Evolutionary conservation across 92 coral and sea anemone species (phyloP), one percentile per base, ranked within the genome.

Genomic region (Zoanthus sociatus): DNA sequence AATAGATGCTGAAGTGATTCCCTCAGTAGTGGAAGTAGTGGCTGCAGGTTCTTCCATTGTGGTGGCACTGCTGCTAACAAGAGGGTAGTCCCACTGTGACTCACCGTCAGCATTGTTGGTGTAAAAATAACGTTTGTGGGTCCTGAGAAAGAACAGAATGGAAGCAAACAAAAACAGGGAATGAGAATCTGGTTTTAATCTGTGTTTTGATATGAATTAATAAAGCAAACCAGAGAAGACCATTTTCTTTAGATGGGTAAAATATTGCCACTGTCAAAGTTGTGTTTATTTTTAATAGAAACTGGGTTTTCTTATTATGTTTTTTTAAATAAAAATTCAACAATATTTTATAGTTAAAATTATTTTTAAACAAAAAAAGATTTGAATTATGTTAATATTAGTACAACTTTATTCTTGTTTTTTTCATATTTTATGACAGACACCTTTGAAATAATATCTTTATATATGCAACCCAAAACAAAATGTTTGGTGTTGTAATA

Each of bases 61-160:
- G 9, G 83, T 91, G 1, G 82, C 88, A 13, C 89, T 64, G 46
- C 83, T 64, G 58, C 83, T 13, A 1, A 78, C 79, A 11, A 84
- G 83, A 0, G 99, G 99, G 67, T 86, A 97, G 45, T 97, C 99
- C 99, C 99, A 97, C 77, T 93, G 95, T 0, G 98, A 97, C 51
- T 97, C 90, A 0, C 98, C 93, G 6, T 98, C 96, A 48, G 88
- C 89, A 12, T 74, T 21, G 79, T 97, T 94, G 48, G 97, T 97
- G 90, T 97, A 97, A 89, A 88, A 97, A 53, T 97, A 97, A 10
- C 95, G 95, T 79, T 93, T 97, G 93, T 97, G 94, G 67, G 96
- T 83, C 83, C 99, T 97, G 95, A 8, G 26, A 67, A 89, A 84
- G 89, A 72, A 68, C 70, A 92, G 75, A 73, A 91, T 68, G 86